phyloP scores from a whole-genome alignment of 2,797 vertebrate genomes.

The Leucoraja ocellata region DNA sequence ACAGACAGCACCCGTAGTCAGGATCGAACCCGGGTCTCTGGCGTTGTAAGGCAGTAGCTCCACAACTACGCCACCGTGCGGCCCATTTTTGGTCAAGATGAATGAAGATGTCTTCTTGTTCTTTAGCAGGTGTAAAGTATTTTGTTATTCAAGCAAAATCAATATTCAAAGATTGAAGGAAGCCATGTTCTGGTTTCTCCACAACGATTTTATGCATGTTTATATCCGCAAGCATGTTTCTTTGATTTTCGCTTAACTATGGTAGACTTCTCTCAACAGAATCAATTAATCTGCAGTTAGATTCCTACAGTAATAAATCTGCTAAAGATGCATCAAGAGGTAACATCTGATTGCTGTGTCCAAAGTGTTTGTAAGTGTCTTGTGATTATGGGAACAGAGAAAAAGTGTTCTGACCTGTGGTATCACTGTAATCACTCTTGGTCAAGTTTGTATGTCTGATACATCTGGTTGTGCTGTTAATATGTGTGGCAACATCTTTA shows the following conservation, averaged over 20 bases:
- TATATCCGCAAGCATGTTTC: slow-evolving; percentile 32
- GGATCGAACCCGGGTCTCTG: no score
- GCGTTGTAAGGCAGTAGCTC: no score
- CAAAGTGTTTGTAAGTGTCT: not conserved
- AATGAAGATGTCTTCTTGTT: not conserved
- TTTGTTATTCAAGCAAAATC: slow-evolving; percentile 34
- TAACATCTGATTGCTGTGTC: not conserved
- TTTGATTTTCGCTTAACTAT: slow-evolving; percentile 38
- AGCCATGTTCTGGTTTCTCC: slow-evolving; percentile 26
- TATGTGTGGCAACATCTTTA: no score
- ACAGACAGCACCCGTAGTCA: no score
- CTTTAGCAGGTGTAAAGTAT: slow-evolving; percentile 7
- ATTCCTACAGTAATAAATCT: not conserved
- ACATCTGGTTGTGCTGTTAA: no score
- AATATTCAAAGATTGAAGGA: slow-evolving; percentile 34
- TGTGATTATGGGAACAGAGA: not conserved
- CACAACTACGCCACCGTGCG: no score
- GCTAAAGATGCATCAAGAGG: not conserved
- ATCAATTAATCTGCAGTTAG: slow-evolving; percentile 27
- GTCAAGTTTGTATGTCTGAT: no score
- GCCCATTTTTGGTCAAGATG: not conserved
- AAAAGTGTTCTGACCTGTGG: not conserved
- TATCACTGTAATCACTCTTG: not conserved
- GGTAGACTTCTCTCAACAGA: slow-evolving; percentile 19
- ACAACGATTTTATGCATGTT: slow-evolving; percentile 37